These are phyloP conservation scores for Cecropterus lyciades DNA, from an alignment of 1,140 invertebrate genomes.

Conservation along the genomic window DNA sequence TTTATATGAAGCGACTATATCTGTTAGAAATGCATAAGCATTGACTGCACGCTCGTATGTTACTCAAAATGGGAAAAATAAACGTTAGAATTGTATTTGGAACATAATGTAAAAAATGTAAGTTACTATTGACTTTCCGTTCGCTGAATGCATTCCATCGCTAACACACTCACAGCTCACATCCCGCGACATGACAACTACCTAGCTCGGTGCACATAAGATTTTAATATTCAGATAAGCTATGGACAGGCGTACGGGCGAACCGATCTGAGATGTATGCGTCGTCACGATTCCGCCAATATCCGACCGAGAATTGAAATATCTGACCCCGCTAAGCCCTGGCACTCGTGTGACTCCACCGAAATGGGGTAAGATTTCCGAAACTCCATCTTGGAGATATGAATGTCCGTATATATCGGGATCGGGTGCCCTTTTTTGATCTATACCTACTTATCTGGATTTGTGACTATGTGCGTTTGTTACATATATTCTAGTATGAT, in stretches of 20 bases:
- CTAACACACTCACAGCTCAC: neutral
- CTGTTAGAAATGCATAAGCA: too few species aligned
- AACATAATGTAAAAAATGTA: too few species aligned
- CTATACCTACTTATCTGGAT: conserved; percentile 16
- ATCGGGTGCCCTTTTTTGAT: conserved; percentile 21
- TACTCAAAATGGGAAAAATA: too few species aligned
- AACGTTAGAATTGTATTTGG: too few species aligned
- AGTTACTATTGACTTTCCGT: too few species aligned
- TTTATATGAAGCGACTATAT: too few species aligned
- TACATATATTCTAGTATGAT: too few species aligned
- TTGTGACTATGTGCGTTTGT: neutral
- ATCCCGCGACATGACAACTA: neutral
- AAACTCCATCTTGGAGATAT: conserved; percentile 33
- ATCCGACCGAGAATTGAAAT: conserved; percentile 74
- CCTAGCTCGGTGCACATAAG: conserved; percentile 49
- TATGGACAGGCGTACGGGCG: conserved; percentile 51
- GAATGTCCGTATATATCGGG: conserved; percentile 30
- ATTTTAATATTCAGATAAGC: conserved; percentile 72
- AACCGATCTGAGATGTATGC: conserved; percentile 65
- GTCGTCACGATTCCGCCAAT: conserved; percentile 68
- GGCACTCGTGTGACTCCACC: conserved; percentile 19
- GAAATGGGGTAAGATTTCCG: conserved; percentile 40
- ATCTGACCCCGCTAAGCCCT: conserved; percentile 57
- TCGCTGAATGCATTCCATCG: too few species aligned
- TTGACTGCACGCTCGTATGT: too few species aligned